phyloP scores from a whole-genome alignment of 2,113 vertebrate genomes.

The Clarias batrachus region DNA sequence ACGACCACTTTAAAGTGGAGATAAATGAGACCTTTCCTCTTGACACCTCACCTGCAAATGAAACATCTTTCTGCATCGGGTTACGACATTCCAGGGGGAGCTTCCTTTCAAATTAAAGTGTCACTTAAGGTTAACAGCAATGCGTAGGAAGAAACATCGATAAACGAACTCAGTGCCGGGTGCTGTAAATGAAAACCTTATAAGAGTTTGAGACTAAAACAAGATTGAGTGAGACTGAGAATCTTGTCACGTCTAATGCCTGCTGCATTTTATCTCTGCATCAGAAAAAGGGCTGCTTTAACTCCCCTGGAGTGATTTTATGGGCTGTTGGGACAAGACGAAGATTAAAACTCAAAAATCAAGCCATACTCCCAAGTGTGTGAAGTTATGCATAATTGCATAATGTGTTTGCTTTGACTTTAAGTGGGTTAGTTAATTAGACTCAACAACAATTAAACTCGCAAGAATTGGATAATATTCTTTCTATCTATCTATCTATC shows the following conservation, averaged over 20 bases:
- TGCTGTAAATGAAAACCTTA: conserved; percentile 47
- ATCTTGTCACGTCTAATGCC: conserved; percentile 20
- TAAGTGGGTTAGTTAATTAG: not conserved
- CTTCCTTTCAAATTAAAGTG: conserved; percentile 57
- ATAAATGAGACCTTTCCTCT: conserved; percentile 50
- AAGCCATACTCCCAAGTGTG: not conserved
- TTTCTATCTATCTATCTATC: not conserved
- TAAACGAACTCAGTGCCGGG: conserved; percentile 25
- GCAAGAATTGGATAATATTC: not conserved
- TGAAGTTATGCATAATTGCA: not conserved
- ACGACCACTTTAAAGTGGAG: conserved; percentile 37
- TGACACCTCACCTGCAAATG: conserved; percentile 48
- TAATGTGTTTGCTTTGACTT: not conserved
- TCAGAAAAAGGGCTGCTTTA: not conserved
- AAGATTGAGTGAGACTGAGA: conserved; percentile 6
- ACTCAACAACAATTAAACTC: not conserved
- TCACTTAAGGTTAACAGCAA: conserved; percentile 58
- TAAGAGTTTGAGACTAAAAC: conserved; percentile 31
- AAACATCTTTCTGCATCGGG: not conserved
- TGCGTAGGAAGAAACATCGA: conserved; percentile 38
- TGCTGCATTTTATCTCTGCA: conserved; percentile 28
- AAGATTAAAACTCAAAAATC: not conserved
- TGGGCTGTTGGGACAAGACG: not conserved
- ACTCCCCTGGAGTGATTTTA: conserved; percentile 13
- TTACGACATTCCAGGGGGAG: not conserved